Base-by-base conservation (phyloP, 2,888 invertebrate species). In the Hirudinaria manillensis region DNA sequence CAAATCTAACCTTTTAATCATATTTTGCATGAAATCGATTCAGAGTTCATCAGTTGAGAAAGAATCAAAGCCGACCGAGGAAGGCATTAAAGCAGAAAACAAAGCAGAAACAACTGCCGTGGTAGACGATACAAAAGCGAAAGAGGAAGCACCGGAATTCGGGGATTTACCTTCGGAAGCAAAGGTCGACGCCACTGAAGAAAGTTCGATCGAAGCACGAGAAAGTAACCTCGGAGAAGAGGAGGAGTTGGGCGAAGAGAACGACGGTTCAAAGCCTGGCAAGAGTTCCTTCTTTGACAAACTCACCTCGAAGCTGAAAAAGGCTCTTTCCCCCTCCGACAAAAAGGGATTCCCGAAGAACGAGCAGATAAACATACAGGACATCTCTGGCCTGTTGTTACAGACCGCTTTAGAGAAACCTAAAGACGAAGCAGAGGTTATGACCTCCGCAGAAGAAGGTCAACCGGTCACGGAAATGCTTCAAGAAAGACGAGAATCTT, bases 281-380 rank as follows among this genome's bases (percentile, higher is more conserved):
- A 68, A 68, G 36, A 68, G 34, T 34, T 68, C 68, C 16, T 68
- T 68, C 36, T 68, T 68, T 13, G 32, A 68, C 36, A 68, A 6
- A 19, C 68, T 68, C 10, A 68, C 68, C 13, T 34, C 68, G 6
- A 68, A 68, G 36, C 36, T 68, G 68, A 68, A 68, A 34, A 68
- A 68, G 36, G 68, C 68, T 36, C 36, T 68, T 32, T 68, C 68
- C 32, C 68, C 68, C 2, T 68, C 68, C 21, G 68, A 68, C 21
- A 68, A 68, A n/a, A 68, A 68, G 36, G 34, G 36, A n/a, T 34
- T 68, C 36, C 34, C 36, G 13, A 68, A 68, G 36, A 68, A 29
- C n/a, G 68, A 68, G 32, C 68, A 32, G 4, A n/a, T 29, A 32
- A 68, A 3, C n/a, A 36, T 68, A 13, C 32, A 68, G 16, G 68